A percentile compares a stretch with the other conserved stretches of the same genome.
Evolutionary conservation across 2,797 vertebrate genomes (phyloP).

Genomic region (Mormyrops attenuatus): DNA sequence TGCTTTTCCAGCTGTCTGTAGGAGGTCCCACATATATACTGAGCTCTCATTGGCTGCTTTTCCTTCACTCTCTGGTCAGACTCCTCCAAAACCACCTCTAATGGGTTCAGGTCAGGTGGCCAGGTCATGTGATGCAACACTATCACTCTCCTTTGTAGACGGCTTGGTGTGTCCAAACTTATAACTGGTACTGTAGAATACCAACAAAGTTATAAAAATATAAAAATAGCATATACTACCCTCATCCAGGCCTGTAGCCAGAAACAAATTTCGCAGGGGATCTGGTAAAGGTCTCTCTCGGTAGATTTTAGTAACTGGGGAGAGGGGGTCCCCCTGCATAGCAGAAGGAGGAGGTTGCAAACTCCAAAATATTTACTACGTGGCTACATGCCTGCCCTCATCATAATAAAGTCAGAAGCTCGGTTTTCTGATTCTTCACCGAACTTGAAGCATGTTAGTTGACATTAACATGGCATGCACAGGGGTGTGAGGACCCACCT

Average conservation of each 20-base stretch:
- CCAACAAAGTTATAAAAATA: neutral
- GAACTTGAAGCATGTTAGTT: neutral
- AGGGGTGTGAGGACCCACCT: constrained; percentile 61
- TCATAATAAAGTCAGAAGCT: neutral
- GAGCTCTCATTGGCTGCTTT: neutral
- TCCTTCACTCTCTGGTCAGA: neutral
- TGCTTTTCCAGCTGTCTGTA: neutral
- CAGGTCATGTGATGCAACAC: neutral
- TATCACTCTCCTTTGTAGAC: neutral
- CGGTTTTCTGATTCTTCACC: neutral
- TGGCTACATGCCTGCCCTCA: neutral
- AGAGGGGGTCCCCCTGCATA: neutral
- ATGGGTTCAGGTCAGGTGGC: neutral
- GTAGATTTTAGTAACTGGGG: neutral
- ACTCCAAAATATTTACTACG: neutral
- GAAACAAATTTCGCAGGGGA: neutral
- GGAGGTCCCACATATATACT: neutral
- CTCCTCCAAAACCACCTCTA: neutral
- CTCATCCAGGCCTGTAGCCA: neutral
- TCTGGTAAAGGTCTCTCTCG: neutral
- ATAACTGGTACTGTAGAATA: neutral
- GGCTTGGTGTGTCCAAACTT: neutral
- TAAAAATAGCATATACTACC: neutral
- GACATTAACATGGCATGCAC: neutral
- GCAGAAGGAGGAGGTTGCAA: neutral